Conservation (phyloP, 2,113 vertebrate species). For the Zootoca vivipara region DNA sequence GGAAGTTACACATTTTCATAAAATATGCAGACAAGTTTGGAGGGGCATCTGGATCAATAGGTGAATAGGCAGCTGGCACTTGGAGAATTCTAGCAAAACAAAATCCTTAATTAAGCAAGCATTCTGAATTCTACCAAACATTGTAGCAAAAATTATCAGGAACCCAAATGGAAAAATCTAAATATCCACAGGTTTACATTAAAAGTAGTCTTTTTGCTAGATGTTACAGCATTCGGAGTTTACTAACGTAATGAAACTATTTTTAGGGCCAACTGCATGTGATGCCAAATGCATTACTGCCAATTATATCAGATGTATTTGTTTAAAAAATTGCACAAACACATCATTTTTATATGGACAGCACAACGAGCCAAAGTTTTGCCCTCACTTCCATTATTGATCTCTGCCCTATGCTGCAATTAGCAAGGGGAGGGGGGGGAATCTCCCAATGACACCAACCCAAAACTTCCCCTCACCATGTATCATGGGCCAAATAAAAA, state of each 20-base stretch:
- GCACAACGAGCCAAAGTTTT: too few relatives aligned
- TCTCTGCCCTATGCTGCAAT: too few relatives aligned
- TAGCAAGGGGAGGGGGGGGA: too few relatives aligned
- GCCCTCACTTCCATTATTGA: too few relatives aligned
- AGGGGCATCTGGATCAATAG: slow-evolving; percentile 86
- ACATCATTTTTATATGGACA: too few relatives aligned
- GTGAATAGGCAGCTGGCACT: slow-evolving; percentile 86
- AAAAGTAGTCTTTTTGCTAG: neutral
- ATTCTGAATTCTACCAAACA: slow-evolving; percentile 78
- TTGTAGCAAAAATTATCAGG: neutral
- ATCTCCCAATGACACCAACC: too few relatives aligned
- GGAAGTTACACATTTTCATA: slow-evolving; percentile 81
- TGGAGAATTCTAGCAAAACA: slow-evolving; percentile 85
- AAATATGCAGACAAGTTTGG: slow-evolving; percentile 77
- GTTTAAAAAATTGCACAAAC: too few relatives aligned
- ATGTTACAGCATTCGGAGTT: neutral
- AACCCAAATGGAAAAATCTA: neutral
- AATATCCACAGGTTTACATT: neutral
- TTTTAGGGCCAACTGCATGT: neutral
- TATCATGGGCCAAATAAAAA: too few relatives aligned
- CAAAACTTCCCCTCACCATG: too few relatives aligned
- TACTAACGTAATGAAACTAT: neutral
- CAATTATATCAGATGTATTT: too few relatives aligned
- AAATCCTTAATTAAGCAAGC: slow-evolving; percentile 4
- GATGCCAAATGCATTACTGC: too few relatives aligned